Evolutionary conservation across 23 tunicate species (phyloP), one percentile per base, ranked within the genome.

Genomic region (Ciona savignyi): DNA sequence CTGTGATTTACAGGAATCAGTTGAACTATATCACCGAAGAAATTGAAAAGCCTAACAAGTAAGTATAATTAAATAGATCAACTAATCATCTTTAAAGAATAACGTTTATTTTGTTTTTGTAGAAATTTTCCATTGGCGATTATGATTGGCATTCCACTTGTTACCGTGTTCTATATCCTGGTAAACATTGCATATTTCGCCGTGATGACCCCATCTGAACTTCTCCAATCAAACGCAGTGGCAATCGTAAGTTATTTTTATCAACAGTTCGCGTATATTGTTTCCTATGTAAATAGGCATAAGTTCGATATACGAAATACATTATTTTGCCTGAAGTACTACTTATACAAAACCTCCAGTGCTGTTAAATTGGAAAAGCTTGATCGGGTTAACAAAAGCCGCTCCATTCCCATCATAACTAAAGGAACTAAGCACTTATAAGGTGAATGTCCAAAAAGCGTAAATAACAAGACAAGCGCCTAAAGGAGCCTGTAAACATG

Each of bases 111-210:
- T 77, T 22, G 15, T 56, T 29, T 74, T 63, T 63, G 1, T 34
- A 85, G 94, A 35, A 89, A 89, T 48, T 83, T 89, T 1, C 96
- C 96, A 20, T 60, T 80, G 23, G 80, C 66, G 26, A 78, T 89
- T 1, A 70, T 78, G 49, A 73, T 84, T 23, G 96, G 96, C 61
- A 70, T 89, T 11, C 83, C 96, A 2, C 48, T 89, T 63, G 90
- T 84, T 3, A 89, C 96, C n/a, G 85, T 89, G 3, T 60, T 68
- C 3, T 89, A 89, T 77, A 73, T 89, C 26, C 70, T 89, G 42
- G 85, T 84, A 32, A 89, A 89, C 82, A 79, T 89, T 60, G 79
- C 96, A 4, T 89, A 89, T 34, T 89, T 89, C 63, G 73, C 96
- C 11, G 96, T 78, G 29, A 89, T 89, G 90, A 30, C 96, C 9